Percentiles rank a stretch among this genome's conserved stretches.
These are phyloP conservation scores for Thera obeliscata DNA, from an alignment of 2,888 invertebrate genomes.

Conservation along the genomic window DNA sequence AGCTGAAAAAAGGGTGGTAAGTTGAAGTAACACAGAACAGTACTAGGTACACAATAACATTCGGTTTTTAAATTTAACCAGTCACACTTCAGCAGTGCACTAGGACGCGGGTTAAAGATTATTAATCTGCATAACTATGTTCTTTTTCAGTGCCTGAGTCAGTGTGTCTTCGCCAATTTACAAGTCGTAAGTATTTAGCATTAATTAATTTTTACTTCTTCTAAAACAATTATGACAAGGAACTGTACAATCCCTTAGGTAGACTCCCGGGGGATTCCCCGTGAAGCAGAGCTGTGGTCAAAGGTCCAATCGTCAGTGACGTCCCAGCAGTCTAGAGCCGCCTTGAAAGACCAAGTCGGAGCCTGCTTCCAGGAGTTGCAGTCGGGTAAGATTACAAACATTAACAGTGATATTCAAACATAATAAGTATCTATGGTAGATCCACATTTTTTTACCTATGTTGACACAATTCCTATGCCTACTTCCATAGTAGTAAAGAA, in stretches of 20 bases:
- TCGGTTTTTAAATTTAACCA: background rate
- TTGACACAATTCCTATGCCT: no score
- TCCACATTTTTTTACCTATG: no score
- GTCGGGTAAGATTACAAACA: conserved; percentile 56
- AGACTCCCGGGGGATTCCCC: conserved; percentile 74
- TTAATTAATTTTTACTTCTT: background rate
- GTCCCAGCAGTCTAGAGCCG: conserved; percentile 72
- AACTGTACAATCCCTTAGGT: conserved; percentile 54
- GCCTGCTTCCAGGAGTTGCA: conserved; percentile 77
- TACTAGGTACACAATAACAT: no score
- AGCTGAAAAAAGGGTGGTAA: background rate
- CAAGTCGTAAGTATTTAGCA: conserved; percentile 70
- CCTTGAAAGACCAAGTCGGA: conserved; percentile 69
- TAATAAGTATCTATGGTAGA: no score
- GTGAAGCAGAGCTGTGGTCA: conserved; percentile 73
- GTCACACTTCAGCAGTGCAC: no score
- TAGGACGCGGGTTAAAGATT: background rate
- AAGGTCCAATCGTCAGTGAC: conserved; percentile 69
- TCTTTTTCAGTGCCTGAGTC: conserved; percentile 77
- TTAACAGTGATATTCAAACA: no score
- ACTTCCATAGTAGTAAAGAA: no score
- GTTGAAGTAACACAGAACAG: background rate
- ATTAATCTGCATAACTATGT: conserved; percentile 1
- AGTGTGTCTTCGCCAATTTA: conserved; percentile 80
- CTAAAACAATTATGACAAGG: conserved; percentile 10